phyloP scores from a whole-genome alignment of 2,113 vertebrate genomes.

The Redunca redunca region DNA sequence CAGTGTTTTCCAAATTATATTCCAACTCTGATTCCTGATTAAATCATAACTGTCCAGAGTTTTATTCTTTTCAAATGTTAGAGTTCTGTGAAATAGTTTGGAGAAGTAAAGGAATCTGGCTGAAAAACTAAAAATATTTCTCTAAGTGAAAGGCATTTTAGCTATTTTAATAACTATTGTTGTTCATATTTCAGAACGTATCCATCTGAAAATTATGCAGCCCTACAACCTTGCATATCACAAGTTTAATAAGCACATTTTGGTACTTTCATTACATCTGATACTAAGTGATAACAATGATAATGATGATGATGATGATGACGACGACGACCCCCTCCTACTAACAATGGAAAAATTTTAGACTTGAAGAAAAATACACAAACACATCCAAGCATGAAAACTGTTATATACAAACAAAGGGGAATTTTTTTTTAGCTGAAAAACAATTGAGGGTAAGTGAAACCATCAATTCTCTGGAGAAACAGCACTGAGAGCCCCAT shows the following conservation, averaged over 20 bases:
- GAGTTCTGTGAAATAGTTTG: background rate
- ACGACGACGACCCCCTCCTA: background rate
- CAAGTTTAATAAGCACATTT: background rate
- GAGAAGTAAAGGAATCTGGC: background rate
- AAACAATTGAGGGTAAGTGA: conserved; percentile 27
- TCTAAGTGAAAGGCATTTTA: background rate
- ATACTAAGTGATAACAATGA: background rate
- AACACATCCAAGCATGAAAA: background rate
- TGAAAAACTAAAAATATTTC: background rate
- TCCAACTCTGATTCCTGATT: background rate
- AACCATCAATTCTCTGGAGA: background rate
- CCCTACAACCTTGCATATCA: background rate
- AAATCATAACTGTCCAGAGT: background rate
- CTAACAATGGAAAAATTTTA: background rate
- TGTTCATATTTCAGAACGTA: background rate
- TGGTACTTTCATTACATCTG: background rate
- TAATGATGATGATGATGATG: background rate
- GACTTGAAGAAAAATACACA: background rate
- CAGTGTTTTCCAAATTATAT: background rate
- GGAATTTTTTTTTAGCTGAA: background rate
- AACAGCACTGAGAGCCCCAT: background rate
- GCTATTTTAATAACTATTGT: background rate
- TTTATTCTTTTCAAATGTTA: background rate
- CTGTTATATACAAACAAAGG: background rate
- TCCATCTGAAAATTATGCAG: background rate